phyloP scores from a whole-genome alignment of 2,888 invertebrate genomes.

The Campoplex capitator region DNA sequence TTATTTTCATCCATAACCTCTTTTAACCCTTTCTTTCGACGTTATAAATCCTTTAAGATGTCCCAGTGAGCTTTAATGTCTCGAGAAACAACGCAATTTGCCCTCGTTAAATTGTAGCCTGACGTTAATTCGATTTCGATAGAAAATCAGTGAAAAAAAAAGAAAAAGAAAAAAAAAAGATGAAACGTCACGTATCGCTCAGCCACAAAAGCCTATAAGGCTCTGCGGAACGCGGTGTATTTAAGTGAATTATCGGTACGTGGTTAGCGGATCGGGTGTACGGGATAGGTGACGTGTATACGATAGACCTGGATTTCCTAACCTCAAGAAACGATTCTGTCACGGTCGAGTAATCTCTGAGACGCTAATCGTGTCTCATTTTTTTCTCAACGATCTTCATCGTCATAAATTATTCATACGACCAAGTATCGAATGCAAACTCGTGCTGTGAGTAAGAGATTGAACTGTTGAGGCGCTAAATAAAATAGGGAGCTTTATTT shows the following conservation, averaged over 20 bases:
- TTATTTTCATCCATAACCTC: background rate
- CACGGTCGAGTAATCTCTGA: constrained; percentile 32
- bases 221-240: background rate
- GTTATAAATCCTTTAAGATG: background rate
- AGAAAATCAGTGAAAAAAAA: constrained; percentile 3
- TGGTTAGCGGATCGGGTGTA: constrained; percentile 8
- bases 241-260: constrained; percentile 55
- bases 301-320: constrained; percentile 52
- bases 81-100: constrained; percentile 23
- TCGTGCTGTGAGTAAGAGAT: background rate
- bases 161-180: constrained; percentile 12
- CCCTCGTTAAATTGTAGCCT: constrained; percentile 3
- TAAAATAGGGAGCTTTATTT: background rate
- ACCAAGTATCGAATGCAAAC: background rate
- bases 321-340: constrained; percentile 37
- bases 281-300: constrained; percentile 18
- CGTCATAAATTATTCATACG: constrained; percentile 49
- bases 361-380: background rate
- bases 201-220: constrained; percentile 27
- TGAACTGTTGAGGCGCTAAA: background rate
- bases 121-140: constrained; percentile 53
- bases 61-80: constrained; percentile 6
- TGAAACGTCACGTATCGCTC: background rate
- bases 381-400: constrained; percentile 14
- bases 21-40: background rate